Conservation (phyloP, 2,113 vertebrate genomes). For the Callipepla californica region DNA sequence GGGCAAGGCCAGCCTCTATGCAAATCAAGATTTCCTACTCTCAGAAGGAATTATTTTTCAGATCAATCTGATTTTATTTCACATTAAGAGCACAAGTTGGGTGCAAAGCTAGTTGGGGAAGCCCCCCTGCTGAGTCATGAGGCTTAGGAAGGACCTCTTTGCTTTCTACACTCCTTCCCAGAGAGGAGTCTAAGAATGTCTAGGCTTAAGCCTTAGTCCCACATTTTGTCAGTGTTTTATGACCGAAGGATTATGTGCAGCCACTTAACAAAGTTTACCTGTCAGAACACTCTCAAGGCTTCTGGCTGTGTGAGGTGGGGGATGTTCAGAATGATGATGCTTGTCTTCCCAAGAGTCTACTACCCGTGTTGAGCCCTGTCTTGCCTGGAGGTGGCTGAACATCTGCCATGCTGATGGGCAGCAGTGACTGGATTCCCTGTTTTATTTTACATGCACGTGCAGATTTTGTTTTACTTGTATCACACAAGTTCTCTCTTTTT, state of each 20-base stretch:
- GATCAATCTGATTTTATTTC: background rate
- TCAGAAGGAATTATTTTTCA: constrained; percentile 12
- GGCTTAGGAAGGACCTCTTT: background rate
- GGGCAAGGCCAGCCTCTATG: background rate
- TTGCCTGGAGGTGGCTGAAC: background rate
- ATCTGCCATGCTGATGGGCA: background rate
- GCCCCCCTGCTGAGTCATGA: background rate
- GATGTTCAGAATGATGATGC: background rate
- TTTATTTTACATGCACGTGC: background rate
- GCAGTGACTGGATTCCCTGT: background rate
- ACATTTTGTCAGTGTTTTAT: background rate
- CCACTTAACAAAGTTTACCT: background rate
- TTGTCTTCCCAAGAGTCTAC: background rate
- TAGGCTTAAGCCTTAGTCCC: background rate
- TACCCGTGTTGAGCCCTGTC: background rate
- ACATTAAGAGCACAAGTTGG: background rate
- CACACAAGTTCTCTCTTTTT: background rate
- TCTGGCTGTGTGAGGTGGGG: background rate
- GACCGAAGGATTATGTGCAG: background rate
- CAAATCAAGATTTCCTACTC: constrained; percentile 21
- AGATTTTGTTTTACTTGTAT: background rate
- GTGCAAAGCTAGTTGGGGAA: background rate
- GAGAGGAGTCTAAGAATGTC: background rate
- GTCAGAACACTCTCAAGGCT: background rate
- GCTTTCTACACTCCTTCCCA: background rate